These are phyloP conservation scores for Cecropterus lyciades DNA, from an alignment of 1,140 invertebrate genomes.

Conservation along the genomic window DNA sequence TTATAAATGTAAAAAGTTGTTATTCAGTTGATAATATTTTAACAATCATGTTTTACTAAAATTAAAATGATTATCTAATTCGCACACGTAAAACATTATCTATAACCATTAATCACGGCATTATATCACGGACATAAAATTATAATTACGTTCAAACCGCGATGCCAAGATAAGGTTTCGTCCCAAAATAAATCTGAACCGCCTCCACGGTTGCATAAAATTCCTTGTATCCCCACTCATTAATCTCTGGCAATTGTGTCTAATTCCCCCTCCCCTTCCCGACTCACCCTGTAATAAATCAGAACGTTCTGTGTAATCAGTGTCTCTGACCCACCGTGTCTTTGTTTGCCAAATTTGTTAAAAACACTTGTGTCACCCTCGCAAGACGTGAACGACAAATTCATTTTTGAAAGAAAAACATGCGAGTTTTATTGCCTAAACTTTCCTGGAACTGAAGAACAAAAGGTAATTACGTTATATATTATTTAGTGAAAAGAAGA, in stretches of 20 bases:
- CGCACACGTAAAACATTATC: background rate
- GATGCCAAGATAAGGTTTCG: slow-evolving; percentile 24
- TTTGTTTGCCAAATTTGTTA: slow-evolving; percentile 39
- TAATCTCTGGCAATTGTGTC: slow-evolving; percentile 45
- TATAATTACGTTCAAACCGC: slow-evolving; percentile 21
- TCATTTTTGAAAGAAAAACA: slow-evolving; percentile 22
- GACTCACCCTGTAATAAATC: slow-evolving; percentile 22
- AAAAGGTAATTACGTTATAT: background rate
- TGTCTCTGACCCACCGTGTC: slow-evolving; percentile 16
- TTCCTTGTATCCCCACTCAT: slow-evolving; percentile 41
- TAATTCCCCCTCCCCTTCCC: slow-evolving; percentile 27
- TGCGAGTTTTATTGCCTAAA: slow-evolving; percentile 15
- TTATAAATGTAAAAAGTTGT: no score
- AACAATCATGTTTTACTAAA: no score
- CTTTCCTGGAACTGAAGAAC: background rate
- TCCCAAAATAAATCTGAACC: slow-evolving; percentile 35
- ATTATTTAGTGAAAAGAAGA: no score
- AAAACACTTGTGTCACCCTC: slow-evolving; percentile 33
- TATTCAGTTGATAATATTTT: no score
- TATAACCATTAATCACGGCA: background rate
- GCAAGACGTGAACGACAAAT: slow-evolving; percentile 20
- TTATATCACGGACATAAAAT: slow-evolving; percentile 16
- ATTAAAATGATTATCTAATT: no score
- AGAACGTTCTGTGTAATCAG: slow-evolving; percentile 17
- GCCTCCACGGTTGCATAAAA: slow-evolving; percentile 39